Evolutionary conservation across 2,797 vertebrate genomes (phyloP).

Genomic region (Selene dorsalis): DNA sequence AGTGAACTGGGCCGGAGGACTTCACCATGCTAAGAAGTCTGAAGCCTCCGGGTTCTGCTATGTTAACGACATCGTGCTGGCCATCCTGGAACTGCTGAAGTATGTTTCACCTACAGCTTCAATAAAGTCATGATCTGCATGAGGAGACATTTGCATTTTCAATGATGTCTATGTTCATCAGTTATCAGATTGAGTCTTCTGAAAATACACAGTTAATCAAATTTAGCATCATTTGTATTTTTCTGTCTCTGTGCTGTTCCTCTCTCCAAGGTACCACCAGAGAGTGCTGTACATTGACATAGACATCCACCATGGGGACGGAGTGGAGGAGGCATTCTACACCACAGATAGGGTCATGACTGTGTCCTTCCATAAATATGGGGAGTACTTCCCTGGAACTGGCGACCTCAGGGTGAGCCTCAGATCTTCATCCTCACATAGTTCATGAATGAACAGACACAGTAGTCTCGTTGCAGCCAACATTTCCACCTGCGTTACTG

Average conservation of each 20-base stretch:
- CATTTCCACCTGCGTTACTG: neutral
- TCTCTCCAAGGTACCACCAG: slow-evolving; percentile 89
- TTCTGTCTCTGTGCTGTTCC: neutral
- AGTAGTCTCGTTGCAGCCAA: neutral
- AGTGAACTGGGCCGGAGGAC: slow-evolving; percentile 94
- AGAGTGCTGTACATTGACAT: slow-evolving; percentile 95
- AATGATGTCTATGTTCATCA: neutral
- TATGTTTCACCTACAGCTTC: slow-evolving; percentile 73
- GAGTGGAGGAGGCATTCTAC: slow-evolving; percentile 95
- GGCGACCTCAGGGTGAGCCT: slow-evolving; percentile 91
- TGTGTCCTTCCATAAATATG: slow-evolving; percentile 95
- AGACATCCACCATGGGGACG: slow-evolving; percentile 94
- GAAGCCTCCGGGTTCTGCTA: slow-evolving; percentile 96
- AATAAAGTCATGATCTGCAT: neutral
- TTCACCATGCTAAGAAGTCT: slow-evolving; percentile 95
- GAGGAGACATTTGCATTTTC: neutral
- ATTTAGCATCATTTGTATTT: neutral
- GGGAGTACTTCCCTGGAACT: slow-evolving; percentile 94
- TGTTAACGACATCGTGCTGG: slow-evolving; percentile 94
- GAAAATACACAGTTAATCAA: neutral
- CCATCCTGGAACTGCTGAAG: slow-evolving; percentile 94
- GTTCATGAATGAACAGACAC: too few species aligned
- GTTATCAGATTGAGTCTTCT: neutral
- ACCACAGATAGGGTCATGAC: slow-evolving; percentile 95
- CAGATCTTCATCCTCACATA: neutral